Evolutionary conservation across 2,797 vertebrate species (phyloP).

Genomic region (Macropus fuliginosus): DNA sequence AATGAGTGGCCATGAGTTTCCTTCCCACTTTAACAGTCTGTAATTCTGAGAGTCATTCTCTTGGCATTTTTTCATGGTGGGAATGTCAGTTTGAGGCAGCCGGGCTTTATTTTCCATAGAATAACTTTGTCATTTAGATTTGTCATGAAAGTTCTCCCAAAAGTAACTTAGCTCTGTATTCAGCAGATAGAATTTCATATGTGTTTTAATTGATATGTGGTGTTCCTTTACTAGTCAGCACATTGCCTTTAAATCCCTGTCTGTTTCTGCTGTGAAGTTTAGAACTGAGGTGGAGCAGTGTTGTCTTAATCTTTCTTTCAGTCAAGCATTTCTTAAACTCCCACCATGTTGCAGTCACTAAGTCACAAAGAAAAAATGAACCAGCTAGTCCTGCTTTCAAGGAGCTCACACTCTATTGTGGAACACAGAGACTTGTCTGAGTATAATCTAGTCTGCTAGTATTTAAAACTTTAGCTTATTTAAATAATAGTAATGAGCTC

Average conservation of each 20-base stretch:
- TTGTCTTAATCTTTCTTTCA: background rate
- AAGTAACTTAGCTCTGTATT: background rate
- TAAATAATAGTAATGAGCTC: background rate
- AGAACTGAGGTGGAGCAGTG: background rate
- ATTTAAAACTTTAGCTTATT: conserved; percentile 23
- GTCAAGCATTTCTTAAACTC: background rate
- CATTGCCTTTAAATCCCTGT: background rate
- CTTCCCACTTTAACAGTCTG: background rate
- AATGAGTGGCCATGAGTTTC: background rate
- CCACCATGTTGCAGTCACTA: background rate
- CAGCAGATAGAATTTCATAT: background rate
- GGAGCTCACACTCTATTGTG: background rate
- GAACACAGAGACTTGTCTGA: background rate
- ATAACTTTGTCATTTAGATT: background rate
- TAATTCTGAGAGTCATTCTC: background rate
- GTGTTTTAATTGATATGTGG: background rate
- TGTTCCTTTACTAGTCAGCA: background rate
- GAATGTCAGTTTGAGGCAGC: background rate
- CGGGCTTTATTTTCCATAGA: background rate
- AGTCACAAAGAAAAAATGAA: background rate
- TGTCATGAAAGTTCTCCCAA: background rate
- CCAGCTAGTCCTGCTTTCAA: background rate
- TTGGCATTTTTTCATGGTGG: background rate
- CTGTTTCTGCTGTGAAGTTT: background rate
- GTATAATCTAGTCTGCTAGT: background rate